Base-by-base conservation (phyloP, 2,888 invertebrate species). In the Ichneumon xanthorius region DNA sequence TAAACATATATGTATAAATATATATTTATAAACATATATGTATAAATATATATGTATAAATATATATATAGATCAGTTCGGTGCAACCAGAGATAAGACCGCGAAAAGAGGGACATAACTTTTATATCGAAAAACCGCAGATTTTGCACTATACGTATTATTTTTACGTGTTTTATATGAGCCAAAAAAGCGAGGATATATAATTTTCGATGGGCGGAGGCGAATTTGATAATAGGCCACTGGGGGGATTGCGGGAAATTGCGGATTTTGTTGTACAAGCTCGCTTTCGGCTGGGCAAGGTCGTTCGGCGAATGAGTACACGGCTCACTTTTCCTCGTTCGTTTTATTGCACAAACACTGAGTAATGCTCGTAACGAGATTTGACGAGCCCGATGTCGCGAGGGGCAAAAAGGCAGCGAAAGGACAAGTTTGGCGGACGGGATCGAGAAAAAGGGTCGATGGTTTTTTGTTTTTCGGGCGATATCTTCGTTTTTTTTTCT, bases 351-450 rank as follows among this genome's bases (percentile, higher is more conserved):
- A 55, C 37, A 77, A 40, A 53, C 85, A 88, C 80, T 77, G 86
- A 83, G 87, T 87, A 88, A 89, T 87, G 84, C 16, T 61, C 40
- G 55, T 58, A 72, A 72, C 58, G 14, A 40, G 58, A 58, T 72
- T 72, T 22, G 72, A 55, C 40, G 40, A 40, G 30, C 19, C n/a
- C 33, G 50, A 16, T 53, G 53, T n/a, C 40, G 22, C 55, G 55
- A 37, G 22, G 22, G 37, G 14, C 22, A 40, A 19, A 22, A 22
- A 22, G 37, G 72, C 37, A 55, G 19, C 55, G 37, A 37, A 65
- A 65, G n/a, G 22, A 50, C 14, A 30, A 61, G 33, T n/a, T 63
- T 6, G 33, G 33, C 33, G 26, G 45, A 45, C n/a, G n/a, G 65
- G 4, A 33, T 30, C 33, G n/a, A n/a, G 63, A 76, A 33, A 50